These are phyloP conservation scores for Sinotaia quadrata DNA, from an alignment of 2,888 invertebrate genomes.

Conservation along the genomic window DNA sequence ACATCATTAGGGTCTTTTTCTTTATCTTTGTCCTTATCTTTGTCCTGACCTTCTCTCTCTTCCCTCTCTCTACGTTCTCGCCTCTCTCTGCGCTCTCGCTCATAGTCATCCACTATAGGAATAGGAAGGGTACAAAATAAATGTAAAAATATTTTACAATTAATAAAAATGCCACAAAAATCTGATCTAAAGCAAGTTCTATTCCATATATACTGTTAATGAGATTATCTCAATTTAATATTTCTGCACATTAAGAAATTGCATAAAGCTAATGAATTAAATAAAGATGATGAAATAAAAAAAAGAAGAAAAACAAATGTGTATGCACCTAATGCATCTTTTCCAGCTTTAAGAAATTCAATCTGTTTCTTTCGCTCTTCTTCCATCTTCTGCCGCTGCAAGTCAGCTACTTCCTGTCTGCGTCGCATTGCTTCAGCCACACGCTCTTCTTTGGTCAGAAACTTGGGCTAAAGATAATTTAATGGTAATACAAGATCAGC, in stretches of 20 bases:
- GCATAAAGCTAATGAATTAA: too few species aligned
- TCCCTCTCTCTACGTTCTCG: conserved; percentile 51
- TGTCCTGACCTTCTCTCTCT: conserved; percentile 34
- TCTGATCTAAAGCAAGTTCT: too few species aligned
- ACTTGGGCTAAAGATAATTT: conserved; percentile 82
- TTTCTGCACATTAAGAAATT: too few species aligned
- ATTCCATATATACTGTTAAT: too few species aligned
- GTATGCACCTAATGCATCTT: conserved; percentile 62
- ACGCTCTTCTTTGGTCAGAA: conserved; percentile 95
- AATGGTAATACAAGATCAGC: conserved; percentile 18
- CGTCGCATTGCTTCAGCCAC: conserved; percentile 90
- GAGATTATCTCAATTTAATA: too few species aligned
- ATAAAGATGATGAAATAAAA: too few species aligned
- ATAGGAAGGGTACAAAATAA: background rate
- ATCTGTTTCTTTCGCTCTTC: conserved; percentile 80
- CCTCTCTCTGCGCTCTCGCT: conserved; percentile 53
- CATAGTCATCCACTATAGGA: conserved; percentile 23
- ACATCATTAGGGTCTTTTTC: too few species aligned
- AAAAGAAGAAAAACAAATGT: too few species aligned
- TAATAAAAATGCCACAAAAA: too few species aligned
- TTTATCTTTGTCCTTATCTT: too few species aligned
- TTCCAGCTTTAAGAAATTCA: conserved; percentile 73
- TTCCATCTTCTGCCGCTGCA: conserved; percentile 81
- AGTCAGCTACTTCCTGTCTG: conserved; percentile 89
- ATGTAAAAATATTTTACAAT: background rate